Evolutionary conservation across 2,113 vertebrate species (phyloP), one percentile per base, ranked within the genome.

Genomic region (Channa argus): DNA sequence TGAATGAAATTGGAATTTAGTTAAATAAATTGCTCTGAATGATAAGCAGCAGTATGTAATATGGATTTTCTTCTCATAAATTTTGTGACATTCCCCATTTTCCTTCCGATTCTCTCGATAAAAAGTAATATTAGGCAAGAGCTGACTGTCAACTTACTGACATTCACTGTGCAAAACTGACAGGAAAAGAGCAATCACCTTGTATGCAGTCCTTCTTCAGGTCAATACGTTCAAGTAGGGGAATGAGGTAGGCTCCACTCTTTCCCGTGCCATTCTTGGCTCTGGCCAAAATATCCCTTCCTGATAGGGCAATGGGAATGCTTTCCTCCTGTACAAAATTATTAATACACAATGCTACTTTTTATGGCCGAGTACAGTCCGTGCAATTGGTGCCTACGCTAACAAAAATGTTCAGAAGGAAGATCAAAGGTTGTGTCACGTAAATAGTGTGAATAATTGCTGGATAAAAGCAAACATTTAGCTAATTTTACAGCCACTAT

Each of bases 221-320:
- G 96, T 99, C 98, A 90, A 99, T 98, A 83, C 98, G 95, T 97
- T 99, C 98, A 97, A 99, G 97, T 97, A 99, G 97, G 95, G 98
- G 98, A 95, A 99, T 99, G 97, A 99, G 98, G 98, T 99, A 99
- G 97, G 98, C 98, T 94, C 98, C 98, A 72, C 98, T 99, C 95
- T 99, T 99, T 93, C 98, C 98, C 78, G 98, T 99, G 93, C 98
- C 98, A 5, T 99, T 99, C 94, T 99, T 99, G 82, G 98, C 98
- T 95, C 98, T 96, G 91, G 98, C 98, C 93, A 99, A 95, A 89
- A 99, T 99, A 94, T 99, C 98, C 92, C 98, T 97, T 93, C 98
- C 98, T 89, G 98, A 99, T 86, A 99, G 95, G 92, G 98, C 98
- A 94, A 99, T 99, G 91, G 98, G 98, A 94, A 99, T 99, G 92